A percentile compares a stretch with the other conserved stretches of the same genome.
Conservation (phyloP, 2,797 vertebrate species). For the Calcarius lapponicus region DNA sequence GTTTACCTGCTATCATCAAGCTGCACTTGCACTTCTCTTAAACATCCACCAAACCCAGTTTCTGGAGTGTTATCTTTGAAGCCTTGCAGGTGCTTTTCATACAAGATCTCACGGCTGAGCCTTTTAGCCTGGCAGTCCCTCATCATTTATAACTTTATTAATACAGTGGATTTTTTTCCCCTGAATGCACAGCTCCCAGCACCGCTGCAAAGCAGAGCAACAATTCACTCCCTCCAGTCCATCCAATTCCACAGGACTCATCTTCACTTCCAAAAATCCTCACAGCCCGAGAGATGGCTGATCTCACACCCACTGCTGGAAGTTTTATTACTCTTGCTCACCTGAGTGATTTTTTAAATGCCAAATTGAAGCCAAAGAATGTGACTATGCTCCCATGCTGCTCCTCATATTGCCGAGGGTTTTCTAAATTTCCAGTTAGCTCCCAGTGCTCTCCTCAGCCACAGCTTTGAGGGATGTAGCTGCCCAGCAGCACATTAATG, state of each 20-base stretch:
- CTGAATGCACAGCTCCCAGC: not conserved
- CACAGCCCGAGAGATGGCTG: not conserved
- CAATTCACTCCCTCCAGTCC: not conserved
- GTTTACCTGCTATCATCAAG: not conserved
- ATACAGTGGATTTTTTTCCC: not conserved
- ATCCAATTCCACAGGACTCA: not conserved
- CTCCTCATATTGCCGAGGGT: not conserved
- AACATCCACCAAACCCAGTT: not conserved
- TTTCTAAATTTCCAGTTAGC: not conserved
- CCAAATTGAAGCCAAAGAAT: not conserved
- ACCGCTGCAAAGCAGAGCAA: not conserved
- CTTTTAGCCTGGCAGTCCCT: not conserved
- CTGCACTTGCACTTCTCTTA: not conserved
- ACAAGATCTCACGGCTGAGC: not conserved
- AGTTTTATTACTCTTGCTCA: not conserved
- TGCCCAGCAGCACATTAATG: not conserved
- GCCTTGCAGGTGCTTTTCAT: not conserved
- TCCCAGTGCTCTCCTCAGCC: not conserved
- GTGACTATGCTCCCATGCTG: fast-evolving
- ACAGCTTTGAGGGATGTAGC: not conserved
- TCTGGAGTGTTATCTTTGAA: not conserved
- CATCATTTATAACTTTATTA: not conserved
- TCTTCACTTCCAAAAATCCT: not conserved
- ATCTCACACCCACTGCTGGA: not conserved
- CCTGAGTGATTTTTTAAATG: not conserved